Evolutionary conservation across 1,140 invertebrate species (phyloP), one percentile per base, ranked within the genome.

Genomic region (Hesperophylax magnus): DNA sequence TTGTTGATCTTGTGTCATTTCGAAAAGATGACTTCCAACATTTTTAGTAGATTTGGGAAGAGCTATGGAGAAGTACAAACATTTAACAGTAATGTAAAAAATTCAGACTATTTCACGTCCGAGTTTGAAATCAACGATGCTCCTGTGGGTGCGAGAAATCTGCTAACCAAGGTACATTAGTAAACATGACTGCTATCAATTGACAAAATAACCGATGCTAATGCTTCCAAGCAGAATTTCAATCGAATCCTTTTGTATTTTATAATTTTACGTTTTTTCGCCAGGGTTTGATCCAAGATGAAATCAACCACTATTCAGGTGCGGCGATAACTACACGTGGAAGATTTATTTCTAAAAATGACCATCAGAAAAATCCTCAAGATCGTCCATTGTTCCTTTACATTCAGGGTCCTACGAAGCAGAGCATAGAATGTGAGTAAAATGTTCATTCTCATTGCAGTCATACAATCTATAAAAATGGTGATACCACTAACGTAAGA

Each of bases 241-340:
- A 39, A 8, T 39, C 4, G 34, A 39, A 39, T 39, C 34, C 7
- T 39, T 47, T 47, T 47, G 2, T 47, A 47, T 47, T 47, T 47
- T 20, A 0, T 58, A 20, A 58, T 58, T 58, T 58, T 11, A 20
- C 5, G 56, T 22, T 58, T 58, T n/a, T 61, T 53, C 22, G 17
- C 8, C 22, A 84, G 83, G 83, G 83, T 3, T 84, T 84, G 56
- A 75, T 84, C 47, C 83, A 82, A 78, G 83, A 84, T 80, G 80
- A 84, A 78, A 84, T 84, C 34, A 82, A 78, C 27, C 74, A 78
- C 52, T 80, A 65, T 54, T 84, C 83, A 1, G 83, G 83, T n/a
- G 83, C 83, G 17, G 80, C 83, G 11, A 78, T 84, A 15, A 81
- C 83, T 6, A 82, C 83, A 4, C 53, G 83, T 22, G 83, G 83